Conservation (phyloP, 2,888 invertebrate species). For the Lepidochrysops patricia region DNA sequence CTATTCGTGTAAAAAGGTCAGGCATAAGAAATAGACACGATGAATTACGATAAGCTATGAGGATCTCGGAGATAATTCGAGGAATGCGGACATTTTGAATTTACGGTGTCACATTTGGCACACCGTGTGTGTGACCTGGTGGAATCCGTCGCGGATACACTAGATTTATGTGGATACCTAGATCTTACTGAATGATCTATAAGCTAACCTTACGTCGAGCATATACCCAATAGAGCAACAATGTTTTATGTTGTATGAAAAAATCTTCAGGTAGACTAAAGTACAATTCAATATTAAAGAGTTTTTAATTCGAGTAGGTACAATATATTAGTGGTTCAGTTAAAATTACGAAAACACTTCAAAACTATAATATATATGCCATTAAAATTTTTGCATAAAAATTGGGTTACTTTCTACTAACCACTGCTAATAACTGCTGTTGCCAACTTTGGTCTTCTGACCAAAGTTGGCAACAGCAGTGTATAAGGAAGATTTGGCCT, state of each 20-base stretch:
- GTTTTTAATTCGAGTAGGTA: too few species aligned
- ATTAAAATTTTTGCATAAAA: neutral
- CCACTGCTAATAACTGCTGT: too few species aligned
- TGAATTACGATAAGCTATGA: neutral
- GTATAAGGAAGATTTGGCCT: neutral
- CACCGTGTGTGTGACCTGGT: neutral
- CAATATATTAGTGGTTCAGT: too few species aligned
- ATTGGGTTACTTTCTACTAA: neutral
- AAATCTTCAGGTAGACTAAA: too few species aligned
- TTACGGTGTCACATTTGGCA: conserved; percentile 1
- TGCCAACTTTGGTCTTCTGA: too few species aligned
- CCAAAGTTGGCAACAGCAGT: neutral
- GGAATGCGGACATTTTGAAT: neutral
- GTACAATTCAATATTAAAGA: too few species aligned
- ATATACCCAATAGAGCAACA: too few species aligned
- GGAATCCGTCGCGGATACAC: neutral
- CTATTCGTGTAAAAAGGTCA: neutral
- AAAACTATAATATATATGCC: too few species aligned
- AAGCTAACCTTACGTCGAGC: too few species aligned
- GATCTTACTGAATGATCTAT: neutral
- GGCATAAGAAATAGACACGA: neutral
- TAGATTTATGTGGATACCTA: neutral
- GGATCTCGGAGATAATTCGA: neutral
- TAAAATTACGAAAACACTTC: too few species aligned
- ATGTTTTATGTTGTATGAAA: too few species aligned